Evolutionary conservation across 2,113 vertebrate genomes (phyloP).

Genomic region (Uria lomvia): DNA sequence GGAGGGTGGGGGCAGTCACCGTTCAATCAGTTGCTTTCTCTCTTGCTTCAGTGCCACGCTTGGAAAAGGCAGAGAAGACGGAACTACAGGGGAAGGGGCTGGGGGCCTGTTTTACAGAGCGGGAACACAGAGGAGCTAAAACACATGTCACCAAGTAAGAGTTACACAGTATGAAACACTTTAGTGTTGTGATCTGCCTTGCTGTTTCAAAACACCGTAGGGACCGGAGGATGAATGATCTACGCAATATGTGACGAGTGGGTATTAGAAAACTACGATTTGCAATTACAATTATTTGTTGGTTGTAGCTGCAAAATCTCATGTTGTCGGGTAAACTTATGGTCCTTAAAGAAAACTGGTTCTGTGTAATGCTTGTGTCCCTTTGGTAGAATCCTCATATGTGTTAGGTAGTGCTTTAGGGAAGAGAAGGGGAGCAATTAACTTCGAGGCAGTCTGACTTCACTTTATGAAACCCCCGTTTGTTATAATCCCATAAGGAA

Average conservation of each 20-base stretch:
- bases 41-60: not conserved
- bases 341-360: not conserved
- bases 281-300: not conserved
- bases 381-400: not conserved
- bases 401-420: not conserved
- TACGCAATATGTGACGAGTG: accelerated
- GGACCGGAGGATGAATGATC: not conserved
- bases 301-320: not conserved
- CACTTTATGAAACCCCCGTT: not conserved
- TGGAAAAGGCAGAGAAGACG: not conserved
- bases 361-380: not conserved
- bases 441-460: not conserved
- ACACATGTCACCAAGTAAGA: not conserved
- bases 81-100: not conserved
- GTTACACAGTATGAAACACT: not conserved
- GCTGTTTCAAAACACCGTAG: not conserved
- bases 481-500: not conserved
- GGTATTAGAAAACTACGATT: not conserved
- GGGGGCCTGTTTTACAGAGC: not conserved
- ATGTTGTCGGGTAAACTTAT: not conserved
- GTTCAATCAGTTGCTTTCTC: not conserved
- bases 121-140: not conserved
- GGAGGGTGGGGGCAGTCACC: not conserved
- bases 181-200: not conserved
- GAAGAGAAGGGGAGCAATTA: not conserved